Conservation (phyloP, 2,797 vertebrate genomes). For the Amniataba percoides region DNA sequence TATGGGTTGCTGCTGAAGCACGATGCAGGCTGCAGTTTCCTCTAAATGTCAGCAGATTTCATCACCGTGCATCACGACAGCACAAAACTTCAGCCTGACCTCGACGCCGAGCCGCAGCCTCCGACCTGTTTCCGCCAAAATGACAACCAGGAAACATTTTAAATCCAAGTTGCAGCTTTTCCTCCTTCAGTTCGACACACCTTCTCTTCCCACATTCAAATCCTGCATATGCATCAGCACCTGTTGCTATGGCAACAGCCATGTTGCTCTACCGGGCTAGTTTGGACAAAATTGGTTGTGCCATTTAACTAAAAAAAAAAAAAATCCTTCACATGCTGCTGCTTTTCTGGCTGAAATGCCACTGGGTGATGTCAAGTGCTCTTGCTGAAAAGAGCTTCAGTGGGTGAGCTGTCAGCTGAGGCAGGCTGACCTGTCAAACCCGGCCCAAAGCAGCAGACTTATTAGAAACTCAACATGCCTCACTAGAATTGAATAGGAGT, state of each 20-base stretch:
- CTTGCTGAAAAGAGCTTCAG: slow-evolving; percentile 45
- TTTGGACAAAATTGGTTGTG: slow-evolving; percentile 34
- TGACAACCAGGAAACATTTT: slow-evolving; percentile 15
- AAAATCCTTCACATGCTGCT: slow-evolving; percentile 33
- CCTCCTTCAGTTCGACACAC: slow-evolving; percentile 2
- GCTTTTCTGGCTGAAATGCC: slow-evolving; percentile 43
- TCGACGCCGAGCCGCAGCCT: slow-evolving; percentile 17
- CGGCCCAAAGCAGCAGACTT: slow-evolving; percentile 47
- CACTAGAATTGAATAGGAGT: slow-evolving; percentile 44
- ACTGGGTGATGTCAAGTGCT: slow-evolving; percentile 52
- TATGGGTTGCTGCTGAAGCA: slow-evolving; percentile 8
- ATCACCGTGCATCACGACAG: neutral
- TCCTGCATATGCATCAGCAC: slow-evolving; percentile 45
- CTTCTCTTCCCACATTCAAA: slow-evolving; percentile 3
- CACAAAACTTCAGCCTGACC: neutral
- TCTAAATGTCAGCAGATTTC: slow-evolving; percentile 40
- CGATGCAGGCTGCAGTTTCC: neutral
- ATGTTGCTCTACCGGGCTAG: slow-evolving; percentile 12
- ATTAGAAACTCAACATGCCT: slow-evolving; percentile 56
- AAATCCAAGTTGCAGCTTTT: neutral
- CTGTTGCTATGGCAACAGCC: slow-evolving; percentile 63
- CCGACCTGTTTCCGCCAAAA: slow-evolving; percentile 6
- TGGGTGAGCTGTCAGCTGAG: slow-evolving; percentile 55
- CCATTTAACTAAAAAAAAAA: slow-evolving; percentile 23
- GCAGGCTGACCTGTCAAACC: slow-evolving; percentile 56